Conservation (phyloP, 2,888 invertebrate genomes). For the Polymixis lichenea region DNA sequence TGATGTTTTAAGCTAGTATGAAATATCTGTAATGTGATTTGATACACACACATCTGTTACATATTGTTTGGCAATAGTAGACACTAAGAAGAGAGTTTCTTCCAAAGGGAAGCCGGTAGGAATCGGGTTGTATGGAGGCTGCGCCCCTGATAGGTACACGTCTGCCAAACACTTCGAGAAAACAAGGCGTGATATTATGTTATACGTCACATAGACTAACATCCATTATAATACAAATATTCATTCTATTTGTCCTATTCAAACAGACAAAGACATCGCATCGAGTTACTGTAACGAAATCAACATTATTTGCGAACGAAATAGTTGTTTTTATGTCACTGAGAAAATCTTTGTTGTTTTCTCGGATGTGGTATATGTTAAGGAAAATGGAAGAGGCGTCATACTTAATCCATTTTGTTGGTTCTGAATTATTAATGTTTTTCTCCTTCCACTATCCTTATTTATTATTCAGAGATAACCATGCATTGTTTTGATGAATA, state of each 20-base stretch:
- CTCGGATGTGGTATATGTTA: neutral
- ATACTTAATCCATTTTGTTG: neutral
- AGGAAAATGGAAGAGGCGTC: neutral
- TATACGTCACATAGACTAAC: neutral
- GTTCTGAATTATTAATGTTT: constrained; percentile 3
- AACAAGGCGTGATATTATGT: no score
- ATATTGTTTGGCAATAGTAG: no score
- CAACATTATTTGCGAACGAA: constrained; percentile 25
- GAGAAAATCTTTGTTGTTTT: constrained; percentile 6
- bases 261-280: constrained; percentile 3
- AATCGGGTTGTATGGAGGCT: no score
- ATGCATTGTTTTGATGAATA: no score
- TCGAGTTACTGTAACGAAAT: constrained; percentile 37
- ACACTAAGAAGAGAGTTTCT: no score
- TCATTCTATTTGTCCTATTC: neutral
- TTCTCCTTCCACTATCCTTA: neutral
- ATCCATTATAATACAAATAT: constrained; percentile 17
- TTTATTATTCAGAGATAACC: neutral
- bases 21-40: no score
- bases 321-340: constrained; percentile 21
- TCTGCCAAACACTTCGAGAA: no score
- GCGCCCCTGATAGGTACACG: no score
- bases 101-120: no score
- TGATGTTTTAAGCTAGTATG: no score
- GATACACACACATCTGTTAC: no score